These are phyloP conservation scores for Dynastes maya DNA, from an alignment of 2,888 invertebrate species.

Conservation along the genomic window DNA sequence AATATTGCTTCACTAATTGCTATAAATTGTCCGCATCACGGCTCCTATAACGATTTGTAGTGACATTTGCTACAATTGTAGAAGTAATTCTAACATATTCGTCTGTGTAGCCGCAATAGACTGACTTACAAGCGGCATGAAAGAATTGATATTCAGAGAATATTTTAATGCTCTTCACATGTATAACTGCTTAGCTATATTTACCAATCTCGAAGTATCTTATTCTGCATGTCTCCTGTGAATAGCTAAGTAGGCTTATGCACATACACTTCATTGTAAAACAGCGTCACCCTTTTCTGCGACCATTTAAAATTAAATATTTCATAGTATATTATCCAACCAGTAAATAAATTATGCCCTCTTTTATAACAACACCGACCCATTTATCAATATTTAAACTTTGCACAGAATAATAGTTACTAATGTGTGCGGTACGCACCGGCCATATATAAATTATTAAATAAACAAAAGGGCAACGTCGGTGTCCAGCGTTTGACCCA, in stretches of 20 bases:
- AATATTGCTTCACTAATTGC: no score
- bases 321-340: conserved; percentile 5
- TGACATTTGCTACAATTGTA: no score
- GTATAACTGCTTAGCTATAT: no score
- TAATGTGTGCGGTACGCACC: conserved; percentile 50
- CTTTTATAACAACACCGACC: conserved; percentile 25
- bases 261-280: neutral
- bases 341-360: conserved; percentile 17
- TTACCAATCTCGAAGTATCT: no score
- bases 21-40: no score
- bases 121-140: no score
- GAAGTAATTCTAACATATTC: no score
- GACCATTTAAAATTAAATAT: conserved; percentile 20
- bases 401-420: conserved; percentile 38
- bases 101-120: no score
- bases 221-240: neutral
- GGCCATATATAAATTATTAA: conserved; percentile 52
- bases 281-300: neutral
- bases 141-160: no score
- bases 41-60: no score
- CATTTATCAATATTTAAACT: conserved; percentile 46
- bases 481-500: conserved; percentile 47
- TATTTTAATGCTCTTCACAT: no score
- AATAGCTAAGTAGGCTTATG: conserved; percentile 27
- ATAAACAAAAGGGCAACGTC: conserved; percentile 49